Conservation (phyloP, 2,113 vertebrate genomes). For the Ginglymostoma cirratum region DNA sequence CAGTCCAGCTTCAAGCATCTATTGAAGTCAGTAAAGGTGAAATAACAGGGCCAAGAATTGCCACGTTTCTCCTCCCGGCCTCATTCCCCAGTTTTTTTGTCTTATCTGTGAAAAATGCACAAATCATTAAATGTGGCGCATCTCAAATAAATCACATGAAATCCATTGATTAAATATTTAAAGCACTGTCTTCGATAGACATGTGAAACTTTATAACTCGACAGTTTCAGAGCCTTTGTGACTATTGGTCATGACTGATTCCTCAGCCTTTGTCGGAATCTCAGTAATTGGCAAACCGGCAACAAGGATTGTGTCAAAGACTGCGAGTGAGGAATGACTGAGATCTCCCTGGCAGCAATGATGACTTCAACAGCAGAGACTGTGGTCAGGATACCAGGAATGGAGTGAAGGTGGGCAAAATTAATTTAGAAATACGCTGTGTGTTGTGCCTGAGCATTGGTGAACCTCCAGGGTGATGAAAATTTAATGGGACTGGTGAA, state of each 20-base stretch:
- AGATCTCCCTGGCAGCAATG: not conserved
- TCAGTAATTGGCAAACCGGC: not conserved
- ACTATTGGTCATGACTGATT: not conserved
- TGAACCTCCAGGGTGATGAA: not conserved
- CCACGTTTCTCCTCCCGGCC: not conserved
- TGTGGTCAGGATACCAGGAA: not conserved
- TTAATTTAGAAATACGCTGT: not conserved
- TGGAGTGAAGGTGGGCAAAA: not conserved
- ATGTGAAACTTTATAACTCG: not conserved
- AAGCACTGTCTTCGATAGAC: constrained; percentile 10
- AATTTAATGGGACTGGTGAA: not conserved
- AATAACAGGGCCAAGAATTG: not conserved
- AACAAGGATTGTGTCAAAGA: too few species aligned
- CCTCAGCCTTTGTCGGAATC: not conserved
- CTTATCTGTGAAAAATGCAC: not conserved
- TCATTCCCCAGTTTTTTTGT: not conserved
- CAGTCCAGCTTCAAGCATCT: not conserved
- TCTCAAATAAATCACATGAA: not conserved
- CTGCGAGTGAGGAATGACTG: not conserved
- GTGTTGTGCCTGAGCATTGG: not conserved
- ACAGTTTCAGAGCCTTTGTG: not conserved
- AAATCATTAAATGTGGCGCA: not conserved
- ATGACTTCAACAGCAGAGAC: too few species aligned
- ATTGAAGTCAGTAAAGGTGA: not conserved
- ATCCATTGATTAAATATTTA: constrained; percentile 24